Evolutionary conservation across 2,888 invertebrate genomes (phyloP), one percentile per base, ranked within the genome.

Genomic region (Sarcophaga caerulescens): DNA sequence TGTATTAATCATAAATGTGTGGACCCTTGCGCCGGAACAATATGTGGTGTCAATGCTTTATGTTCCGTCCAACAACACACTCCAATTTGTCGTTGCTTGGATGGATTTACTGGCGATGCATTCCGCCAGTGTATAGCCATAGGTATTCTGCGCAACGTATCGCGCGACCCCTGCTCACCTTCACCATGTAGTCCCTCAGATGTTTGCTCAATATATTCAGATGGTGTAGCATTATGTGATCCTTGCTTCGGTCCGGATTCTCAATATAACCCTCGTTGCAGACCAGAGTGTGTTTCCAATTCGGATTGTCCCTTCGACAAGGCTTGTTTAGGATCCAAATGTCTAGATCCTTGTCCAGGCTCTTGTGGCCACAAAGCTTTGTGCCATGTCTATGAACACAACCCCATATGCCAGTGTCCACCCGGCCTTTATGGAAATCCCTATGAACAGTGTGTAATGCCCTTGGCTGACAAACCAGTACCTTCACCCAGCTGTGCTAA

Each of bases 31-130:
- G 93, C 95, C 57, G 95, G 95, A 66, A 95, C 95, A 87, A 93
- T 97, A 63, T 98, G 98, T 91, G 98, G 98, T 75, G 94, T 96
- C 14, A 96, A 97, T 91, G 97, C 98, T 19, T 94, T 96, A 76
- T 98, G 98, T 90, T 94, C 95, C 89, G 97, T 97, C 62, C 94
- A 95, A 52, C 96, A 97, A 90, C 98, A 98, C 90, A 96, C 96
- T 4, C 96, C 97, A n/a, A 95, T 96, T 44, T 98, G 98, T 91
- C 93, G 95, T 69, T 98, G 98, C 91, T 94, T 95, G 62, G 95
- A 95, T 86, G 96, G 96, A 75, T 96, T 95, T 90, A 95, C 96
- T 85, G 98, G 98, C 80, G 96, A 97, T 94, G 96, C 97, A 23
- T 95, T 96, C 90, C 94, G 95, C 85, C 96, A 96, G 90, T 97